Conservation (phyloP, 1,140 invertebrate genomes). For the Nephila pilipes region DNA sequence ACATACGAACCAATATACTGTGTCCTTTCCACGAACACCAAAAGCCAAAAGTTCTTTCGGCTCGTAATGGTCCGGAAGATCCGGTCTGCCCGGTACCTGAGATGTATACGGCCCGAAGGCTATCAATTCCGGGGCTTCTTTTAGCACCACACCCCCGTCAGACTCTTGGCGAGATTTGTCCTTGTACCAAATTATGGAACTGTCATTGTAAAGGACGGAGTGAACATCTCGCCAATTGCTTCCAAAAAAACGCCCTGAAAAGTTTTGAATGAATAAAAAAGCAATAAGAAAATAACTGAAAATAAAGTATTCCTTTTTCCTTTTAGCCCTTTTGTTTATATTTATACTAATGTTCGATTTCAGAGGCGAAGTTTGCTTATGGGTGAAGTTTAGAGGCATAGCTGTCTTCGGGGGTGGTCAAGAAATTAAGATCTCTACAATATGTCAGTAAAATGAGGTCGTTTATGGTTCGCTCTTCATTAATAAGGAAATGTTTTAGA, state of each 20-base stretch:
- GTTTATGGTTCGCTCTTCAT: no score
- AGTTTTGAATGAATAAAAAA: neutral
- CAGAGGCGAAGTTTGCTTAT: no score
- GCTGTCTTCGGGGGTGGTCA: no score
- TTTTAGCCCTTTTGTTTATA: no score
- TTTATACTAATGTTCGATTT: no score
- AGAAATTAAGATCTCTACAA: no score
- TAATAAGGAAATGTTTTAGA: no score
- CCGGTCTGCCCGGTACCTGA: constrained; percentile 86
- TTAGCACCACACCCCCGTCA: constrained; percentile 84
- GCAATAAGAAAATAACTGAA: neutral
- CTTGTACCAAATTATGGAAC: constrained; percentile 89
- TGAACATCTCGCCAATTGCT: constrained; percentile 90
- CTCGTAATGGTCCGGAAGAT: constrained; percentile 85
- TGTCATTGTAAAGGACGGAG: constrained; percentile 90
- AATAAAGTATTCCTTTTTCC: no score
- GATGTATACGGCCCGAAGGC: constrained; percentile 89
- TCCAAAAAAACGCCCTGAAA: constrained; percentile 87
- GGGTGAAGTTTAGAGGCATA: no score
- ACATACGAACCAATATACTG: constrained; percentile 85
- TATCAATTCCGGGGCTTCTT: constrained; percentile 89
- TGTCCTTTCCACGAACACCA: constrained; percentile 84
- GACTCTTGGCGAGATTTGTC: constrained; percentile 83
- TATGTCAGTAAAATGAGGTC: no score
- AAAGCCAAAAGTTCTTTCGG: constrained; percentile 87